Evolutionary conservation across 2,888 invertebrate genomes (phyloP).

Genomic region (Eupeodes luniger): DNA sequence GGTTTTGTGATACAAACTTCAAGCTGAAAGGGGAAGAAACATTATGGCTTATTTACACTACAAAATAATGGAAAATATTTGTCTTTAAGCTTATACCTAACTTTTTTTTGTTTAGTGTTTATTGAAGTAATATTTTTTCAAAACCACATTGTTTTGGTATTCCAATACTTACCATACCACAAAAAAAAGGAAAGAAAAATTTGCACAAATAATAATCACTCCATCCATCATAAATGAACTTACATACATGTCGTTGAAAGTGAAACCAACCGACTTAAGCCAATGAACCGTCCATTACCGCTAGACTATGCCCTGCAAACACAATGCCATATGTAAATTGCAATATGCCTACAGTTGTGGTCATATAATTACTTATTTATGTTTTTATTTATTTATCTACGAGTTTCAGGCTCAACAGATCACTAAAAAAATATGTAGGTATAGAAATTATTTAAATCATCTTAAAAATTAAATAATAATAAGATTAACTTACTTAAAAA

Average conservation of each 20-base stretch:
- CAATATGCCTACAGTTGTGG: too few species aligned
- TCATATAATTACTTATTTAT: too few species aligned
- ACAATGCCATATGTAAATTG: constrained; percentile 45
- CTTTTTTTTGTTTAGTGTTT: too few species aligned
- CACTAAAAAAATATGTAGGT: too few species aligned
- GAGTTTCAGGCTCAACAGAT: too few species aligned
- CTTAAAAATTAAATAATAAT: too few species aligned
- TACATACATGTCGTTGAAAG: constrained; percentile 45
- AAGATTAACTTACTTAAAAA: too few species aligned
- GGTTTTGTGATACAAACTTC: too few species aligned
- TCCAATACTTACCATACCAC: not conserved
- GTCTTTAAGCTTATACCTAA: not conserved
- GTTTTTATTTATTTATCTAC: too few species aligned
- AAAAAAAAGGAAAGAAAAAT: not conserved
- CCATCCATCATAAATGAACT: constrained; percentile 3
- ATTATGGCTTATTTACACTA: not conserved
- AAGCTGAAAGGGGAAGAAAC: too few species aligned
- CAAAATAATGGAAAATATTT: not conserved
- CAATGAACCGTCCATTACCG: constrained; percentile 63
- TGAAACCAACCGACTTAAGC: constrained; percentile 62
- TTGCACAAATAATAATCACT: constrained; percentile 23
- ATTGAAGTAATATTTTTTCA: not conserved
- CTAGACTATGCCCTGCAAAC: constrained; percentile 46
- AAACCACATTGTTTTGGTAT: constrained; percentile 1
- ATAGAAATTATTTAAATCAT: too few species aligned